Evolutionary conservation across 2,113 vertebrate species (phyloP).

Genomic region (Parus major): DNA sequence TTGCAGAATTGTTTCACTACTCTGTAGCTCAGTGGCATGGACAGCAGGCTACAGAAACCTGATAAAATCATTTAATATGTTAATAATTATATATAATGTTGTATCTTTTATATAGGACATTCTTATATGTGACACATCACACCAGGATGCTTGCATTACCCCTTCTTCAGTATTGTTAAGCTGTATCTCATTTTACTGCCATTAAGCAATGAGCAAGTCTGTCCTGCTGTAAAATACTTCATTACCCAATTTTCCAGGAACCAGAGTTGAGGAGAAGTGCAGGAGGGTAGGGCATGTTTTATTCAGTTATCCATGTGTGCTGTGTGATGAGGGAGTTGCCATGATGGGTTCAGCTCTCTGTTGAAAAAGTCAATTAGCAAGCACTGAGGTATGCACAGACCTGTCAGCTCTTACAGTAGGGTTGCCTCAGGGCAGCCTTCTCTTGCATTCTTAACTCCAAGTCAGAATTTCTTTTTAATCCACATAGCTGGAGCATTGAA

Average conservation of each 20-base stretch:
- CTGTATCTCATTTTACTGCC: neutral
- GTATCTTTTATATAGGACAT: neutral
- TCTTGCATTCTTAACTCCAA: neutral
- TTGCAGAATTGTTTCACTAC: neutral
- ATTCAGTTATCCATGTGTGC: neutral
- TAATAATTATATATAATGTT: neutral
- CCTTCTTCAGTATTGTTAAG: neutral
- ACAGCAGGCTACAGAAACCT: neutral
- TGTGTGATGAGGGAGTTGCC: neutral
- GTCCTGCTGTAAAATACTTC: neutral
- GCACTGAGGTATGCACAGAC: neutral
- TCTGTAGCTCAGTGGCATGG: neutral
- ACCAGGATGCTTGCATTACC: neutral
- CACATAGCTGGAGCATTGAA: neutral
- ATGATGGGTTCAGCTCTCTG: neutral
- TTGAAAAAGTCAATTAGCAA: neutral
- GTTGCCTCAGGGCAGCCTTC: neutral
- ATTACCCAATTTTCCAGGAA: neutral
- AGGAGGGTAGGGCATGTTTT: neutral
- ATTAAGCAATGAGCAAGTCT: neutral
- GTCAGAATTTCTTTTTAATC: slow-evolving; percentile 15
- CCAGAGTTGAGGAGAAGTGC: neutral
- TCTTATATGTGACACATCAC: neutral
- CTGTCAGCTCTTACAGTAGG: slow-evolving; percentile 11
- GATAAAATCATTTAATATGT: neutral